Evolutionary conservation across 2,797 vertebrate genomes (phyloP), one percentile per base, ranked within the genome.

Genomic region (Masticophis lateralis): DNA sequence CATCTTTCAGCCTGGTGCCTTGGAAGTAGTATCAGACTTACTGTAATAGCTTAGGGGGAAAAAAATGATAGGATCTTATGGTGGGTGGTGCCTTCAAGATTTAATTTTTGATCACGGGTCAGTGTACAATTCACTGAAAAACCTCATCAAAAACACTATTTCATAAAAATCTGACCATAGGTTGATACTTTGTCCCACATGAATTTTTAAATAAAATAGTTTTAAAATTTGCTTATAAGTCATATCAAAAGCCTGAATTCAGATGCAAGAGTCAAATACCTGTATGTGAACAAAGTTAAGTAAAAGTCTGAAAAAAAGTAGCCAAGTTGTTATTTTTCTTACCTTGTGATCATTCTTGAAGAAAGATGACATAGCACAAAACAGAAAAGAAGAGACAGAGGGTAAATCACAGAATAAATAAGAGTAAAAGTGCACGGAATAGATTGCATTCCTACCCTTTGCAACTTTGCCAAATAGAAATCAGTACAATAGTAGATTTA

Each of bases 1-100:
- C 63, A 96, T 92, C 94, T 88, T 96, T 94, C 93, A 93, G 83
- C 60, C 87, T 96, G 89, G 94, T 95, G 92, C 94, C 92, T 96
- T 53, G 93, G 91, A 96, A 96, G 92, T 95, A 90, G 86, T 91
- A 57, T 28, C 94, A 92, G 87, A 90, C 79, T 94, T 92, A 86
- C 92, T 88, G 4, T 92, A 95, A 91, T 92, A 59, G 20, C 25
- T 57, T 51, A 94, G 27, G 89, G 89, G 92, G 10, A 16, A 10
- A 27, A 83, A 79, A 22, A 94, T 69, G 69, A 94, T 63, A 94
- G 94, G 89, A 94, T 13, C 18, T 25, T 89, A 89, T 32, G 87
- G 16, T 53, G 92, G 43, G 57, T 92, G n/a, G 32, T 25, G 16
- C 86, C 32, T 88, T 57, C 27, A 91, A 92, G 28, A 47, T 88